A percentile compares a stretch with the other conserved stretches of the same genome.
Evolutionary conservation across 2,888 invertebrate species (phyloP).

Genomic region (Subacronicta megacephala): DNA sequence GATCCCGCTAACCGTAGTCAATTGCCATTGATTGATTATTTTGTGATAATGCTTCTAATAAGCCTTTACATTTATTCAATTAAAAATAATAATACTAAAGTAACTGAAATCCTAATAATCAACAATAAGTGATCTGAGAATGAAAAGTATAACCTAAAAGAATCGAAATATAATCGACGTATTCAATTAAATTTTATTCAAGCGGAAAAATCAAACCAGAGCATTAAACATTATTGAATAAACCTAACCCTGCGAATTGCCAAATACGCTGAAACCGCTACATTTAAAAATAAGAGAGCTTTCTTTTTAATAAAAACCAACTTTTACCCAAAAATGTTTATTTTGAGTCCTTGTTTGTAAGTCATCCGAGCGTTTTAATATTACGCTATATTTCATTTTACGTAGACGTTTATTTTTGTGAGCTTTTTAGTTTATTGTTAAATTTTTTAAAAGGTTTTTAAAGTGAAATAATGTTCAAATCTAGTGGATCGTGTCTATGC

Average conservation of each 20-base stretch:
- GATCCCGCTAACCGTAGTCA: no score
- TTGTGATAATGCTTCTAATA: no score
- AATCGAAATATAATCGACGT: neutral
- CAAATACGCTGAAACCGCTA: conserved; percentile 15
- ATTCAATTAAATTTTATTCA: neutral
- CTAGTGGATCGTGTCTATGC: neutral
- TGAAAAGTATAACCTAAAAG: neutral
- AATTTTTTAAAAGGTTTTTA: conserved; percentile 24
- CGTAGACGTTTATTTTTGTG: conserved; percentile 20
- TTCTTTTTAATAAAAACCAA: conserved; percentile 25
- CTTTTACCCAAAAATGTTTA: conserved; percentile 15
- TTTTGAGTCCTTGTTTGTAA: conserved; percentile 15
- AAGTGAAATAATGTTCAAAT: conserved; percentile 6
- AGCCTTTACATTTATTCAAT: no score
- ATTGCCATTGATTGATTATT: no score
- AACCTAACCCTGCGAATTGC: conserved; percentile 7
- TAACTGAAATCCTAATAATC: neutral
- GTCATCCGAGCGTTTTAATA: conserved; percentile 20
- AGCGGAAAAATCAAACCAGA: conserved; percentile 11
- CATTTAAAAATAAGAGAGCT: conserved; percentile 25
- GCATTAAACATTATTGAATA: conserved; percentile 22
- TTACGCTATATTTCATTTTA: conserved; percentile 20
- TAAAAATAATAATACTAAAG: neutral
- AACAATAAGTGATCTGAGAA: neutral
- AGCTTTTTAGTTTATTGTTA: conserved; percentile 12